phyloP scores from a whole-genome alignment of 2,888 invertebrate genomes.

The Callyntrura guangdongensis region DNA sequence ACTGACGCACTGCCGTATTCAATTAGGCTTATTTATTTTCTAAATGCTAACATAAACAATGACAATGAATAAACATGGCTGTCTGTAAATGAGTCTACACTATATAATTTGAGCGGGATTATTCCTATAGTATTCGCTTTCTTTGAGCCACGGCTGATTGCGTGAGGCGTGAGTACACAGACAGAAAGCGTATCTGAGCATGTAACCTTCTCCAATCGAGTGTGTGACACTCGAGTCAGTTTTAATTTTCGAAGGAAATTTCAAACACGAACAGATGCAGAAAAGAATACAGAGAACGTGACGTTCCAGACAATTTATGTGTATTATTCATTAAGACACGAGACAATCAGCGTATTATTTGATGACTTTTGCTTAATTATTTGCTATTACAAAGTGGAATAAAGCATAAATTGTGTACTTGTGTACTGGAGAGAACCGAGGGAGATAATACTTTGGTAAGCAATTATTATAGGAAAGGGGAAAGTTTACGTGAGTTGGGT shows the following conservation, averaged over 20 bases:
- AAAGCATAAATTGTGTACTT: not conserved
- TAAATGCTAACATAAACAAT: not conserved
- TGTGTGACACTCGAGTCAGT: not conserved
- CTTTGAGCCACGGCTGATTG: not conserved
- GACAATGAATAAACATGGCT: not conserved
- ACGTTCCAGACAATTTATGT: conserved; percentile 1
- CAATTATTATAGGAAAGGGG: conserved; percentile 24
- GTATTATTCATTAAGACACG: conserved; percentile 19
- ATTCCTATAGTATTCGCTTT: conserved; percentile 2
- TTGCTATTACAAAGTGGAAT: conserved; percentile 8
- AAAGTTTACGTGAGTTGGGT: conserved; percentile 19
- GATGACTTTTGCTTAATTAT: not conserved
- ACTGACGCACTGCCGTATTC: conserved; percentile 19
- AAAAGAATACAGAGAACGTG: conserved; percentile 3
- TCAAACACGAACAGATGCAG: not conserved
- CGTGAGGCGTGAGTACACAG: not conserved
- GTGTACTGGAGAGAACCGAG: not conserved
- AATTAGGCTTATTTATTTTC: conserved; percentile 38
- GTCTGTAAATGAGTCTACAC: not conserved
- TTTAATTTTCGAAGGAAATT: not conserved
- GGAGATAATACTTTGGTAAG: not conserved
- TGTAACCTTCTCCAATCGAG: not conserved
- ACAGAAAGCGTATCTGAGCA: not conserved
- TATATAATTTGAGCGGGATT: not conserved
- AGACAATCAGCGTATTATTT: conserved; percentile 20